A percentile compares a stretch with the other conserved stretches of the same genome.
These are phyloP conservation scores for Tetheella fluctuosa DNA, from an alignment of 2,888 invertebrate species.

Conservation along the genomic window DNA sequence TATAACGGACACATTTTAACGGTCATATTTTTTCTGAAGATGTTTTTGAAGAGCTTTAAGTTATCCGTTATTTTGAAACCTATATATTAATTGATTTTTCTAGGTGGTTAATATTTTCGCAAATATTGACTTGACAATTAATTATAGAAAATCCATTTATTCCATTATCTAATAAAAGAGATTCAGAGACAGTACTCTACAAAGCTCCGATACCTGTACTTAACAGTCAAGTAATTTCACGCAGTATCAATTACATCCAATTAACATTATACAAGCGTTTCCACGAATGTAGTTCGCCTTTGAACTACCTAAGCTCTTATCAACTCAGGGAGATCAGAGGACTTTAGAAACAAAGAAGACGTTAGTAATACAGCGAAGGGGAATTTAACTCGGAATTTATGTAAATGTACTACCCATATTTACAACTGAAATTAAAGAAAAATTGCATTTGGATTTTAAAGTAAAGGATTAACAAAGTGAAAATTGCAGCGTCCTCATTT, in stretches of 20 bases:
- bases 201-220: neutral
- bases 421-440: neutral
- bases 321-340: constrained; percentile 22
- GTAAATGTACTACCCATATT: neutral
- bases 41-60: no score
- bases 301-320: neutral
- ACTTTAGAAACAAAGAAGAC: neutral
- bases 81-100: no score
- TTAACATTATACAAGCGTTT: constrained; percentile 6
- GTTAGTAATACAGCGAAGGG: neutral
- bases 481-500: constrained; percentile 1
- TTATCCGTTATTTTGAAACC: no score
- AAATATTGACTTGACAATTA: no score
- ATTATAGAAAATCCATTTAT: neutral
- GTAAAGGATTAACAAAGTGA: neutral
- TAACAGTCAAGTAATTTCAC: constrained; percentile 3
- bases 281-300: constrained; percentile 1
- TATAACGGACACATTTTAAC: no score
- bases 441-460: neutral
- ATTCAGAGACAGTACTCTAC: neutral
- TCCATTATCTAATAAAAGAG: neutral
- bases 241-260: constrained; percentile 1
- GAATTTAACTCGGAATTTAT: neutral
- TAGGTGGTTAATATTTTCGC: no score
- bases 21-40: no score